Evolutionary conservation across 2,888 invertebrate genomes (phyloP), one percentile per base, ranked within the genome.

Genomic region (Brenthis hecate): DNA sequence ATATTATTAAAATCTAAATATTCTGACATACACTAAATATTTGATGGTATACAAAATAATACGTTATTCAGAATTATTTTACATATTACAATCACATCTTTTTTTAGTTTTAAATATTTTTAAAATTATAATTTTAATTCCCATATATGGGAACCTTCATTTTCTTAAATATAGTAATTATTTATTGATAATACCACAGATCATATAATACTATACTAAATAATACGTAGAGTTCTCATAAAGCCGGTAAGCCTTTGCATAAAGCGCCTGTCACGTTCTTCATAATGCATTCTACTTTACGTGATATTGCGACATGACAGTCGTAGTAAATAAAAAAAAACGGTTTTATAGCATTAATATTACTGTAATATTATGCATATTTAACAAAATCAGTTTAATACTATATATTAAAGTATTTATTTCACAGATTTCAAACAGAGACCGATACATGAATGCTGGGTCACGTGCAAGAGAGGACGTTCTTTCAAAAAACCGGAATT

Each of bases 401-500:
- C 0, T 13, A 32, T 32, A 60, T 0, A 36, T 36, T 16, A 53
- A 53, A 6, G 0, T 19, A 8, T 56, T 43, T 50, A 14, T 53
- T 61, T 79, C 80, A 23, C 80, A 92, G 92, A 92, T 80, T 92
- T 89, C 75, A 88, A 85, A 71, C 89, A 90, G 70, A 81, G 90
- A 1, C 92, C 92, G 0, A 89, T 89, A 32, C 92, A 92, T 70
- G 92, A 92, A 70, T 92, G 92, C 70, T 92, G 92, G 92, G 92
- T 92, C 32, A 92, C 92, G 0, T 92, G 92, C 72, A 92, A 92
- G 71, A 80, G 92, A 73, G 92, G 92, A 3, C 80, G 92, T 28
- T 91, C 91, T 0, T 92, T 91, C 78, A 92, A 91, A 76, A 92
- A 91, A 58, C 92, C 92, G 0, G 91, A 91, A 68, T 92, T 75